Evolutionary conservation across 2,888 invertebrate species (phyloP).

Genomic region (Ommatoiulus sabulosus): DNA sequence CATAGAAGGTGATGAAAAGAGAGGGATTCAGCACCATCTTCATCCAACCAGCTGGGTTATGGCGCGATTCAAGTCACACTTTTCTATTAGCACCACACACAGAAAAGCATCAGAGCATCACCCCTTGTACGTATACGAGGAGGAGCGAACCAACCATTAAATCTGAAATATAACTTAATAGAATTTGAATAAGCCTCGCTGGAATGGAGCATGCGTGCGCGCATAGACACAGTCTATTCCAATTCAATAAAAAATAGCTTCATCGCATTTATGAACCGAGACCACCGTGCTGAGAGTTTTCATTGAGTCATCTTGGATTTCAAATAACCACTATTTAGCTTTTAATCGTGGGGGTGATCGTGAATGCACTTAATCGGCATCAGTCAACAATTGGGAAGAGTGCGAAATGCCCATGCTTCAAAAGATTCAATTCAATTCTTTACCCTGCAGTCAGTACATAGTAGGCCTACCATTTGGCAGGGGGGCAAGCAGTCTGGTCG

Average conservation of each 20-base stretch:
- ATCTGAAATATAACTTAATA: slow-evolving; percentile 14
- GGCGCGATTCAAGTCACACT: background rate
- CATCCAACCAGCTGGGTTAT: slow-evolving; percentile 29
- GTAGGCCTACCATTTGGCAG: too few species aligned
- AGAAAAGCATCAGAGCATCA: background rate
- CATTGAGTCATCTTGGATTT: background rate
- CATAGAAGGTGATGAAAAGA: slow-evolving; percentile 43
- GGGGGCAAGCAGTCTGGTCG: too few species aligned
- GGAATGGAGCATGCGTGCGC: background rate
- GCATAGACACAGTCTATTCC: background rate
- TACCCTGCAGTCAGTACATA: too few species aligned
- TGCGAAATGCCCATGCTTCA: background rate
- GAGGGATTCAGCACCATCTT: slow-evolving; percentile 43
- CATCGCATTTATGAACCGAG: slow-evolving; percentile 9
- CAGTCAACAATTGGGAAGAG: background rate
- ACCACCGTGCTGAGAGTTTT: background rate
- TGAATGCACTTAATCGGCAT: background rate
- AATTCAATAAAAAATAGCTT: background rate
- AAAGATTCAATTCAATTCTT: too few species aligned
- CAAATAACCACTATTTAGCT: background rate
- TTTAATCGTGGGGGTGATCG: background rate
- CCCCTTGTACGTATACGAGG: background rate
- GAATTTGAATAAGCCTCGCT: background rate
- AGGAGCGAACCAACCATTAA: slow-evolving; percentile 24
- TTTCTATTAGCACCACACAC: slow-evolving; percentile 26